phyloP scores from a whole-genome alignment of 1,140 invertebrate genomes.

The Drosophila biarmipes region DNA sequence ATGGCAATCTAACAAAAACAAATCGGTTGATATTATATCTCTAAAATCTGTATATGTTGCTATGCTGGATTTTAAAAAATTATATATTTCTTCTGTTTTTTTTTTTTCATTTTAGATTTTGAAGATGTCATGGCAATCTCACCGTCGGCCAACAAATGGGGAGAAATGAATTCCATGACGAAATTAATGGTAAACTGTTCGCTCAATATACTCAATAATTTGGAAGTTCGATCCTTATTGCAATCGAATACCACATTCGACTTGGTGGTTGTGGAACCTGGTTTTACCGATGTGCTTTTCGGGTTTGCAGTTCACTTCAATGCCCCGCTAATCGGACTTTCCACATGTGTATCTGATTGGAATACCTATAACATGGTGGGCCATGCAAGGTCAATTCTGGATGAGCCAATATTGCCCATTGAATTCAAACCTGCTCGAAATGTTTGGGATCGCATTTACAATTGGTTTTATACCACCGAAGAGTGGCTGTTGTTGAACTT shows the following conservation, averaged over 20 bases:
- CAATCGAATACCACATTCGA: conserved; percentile 48
- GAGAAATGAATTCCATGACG: conserved; percentile 14
- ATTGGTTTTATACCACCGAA: conserved; percentile 49
- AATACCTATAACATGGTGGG: conserved; percentile 47
- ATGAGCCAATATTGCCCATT: conserved; percentile 32
- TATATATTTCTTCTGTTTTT: not conserved
- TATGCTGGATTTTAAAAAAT: not conserved
- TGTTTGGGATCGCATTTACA: conserved; percentile 48
- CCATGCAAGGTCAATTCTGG: conserved; percentile 2
- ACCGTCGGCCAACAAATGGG: conserved; percentile 6
- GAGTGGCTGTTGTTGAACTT: conserved; percentile 62
- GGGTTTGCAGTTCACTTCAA: conserved; percentile 58
- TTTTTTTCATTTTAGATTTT: not conserved
- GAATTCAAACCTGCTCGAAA: not conserved
- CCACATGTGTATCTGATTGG: conserved; percentile 58
- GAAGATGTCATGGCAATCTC: not conserved
- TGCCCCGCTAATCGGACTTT: conserved; percentile 45
- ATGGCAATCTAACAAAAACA: not conserved
- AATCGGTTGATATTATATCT: not conserved
- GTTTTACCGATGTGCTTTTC: conserved; percentile 37
- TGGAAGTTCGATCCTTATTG: conserved; percentile 39
- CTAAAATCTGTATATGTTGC: too few relatives aligned
- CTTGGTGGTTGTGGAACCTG: conserved; percentile 50
- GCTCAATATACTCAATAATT: conserved; percentile 43
- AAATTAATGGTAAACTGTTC: conserved; percentile 29